Base-by-base conservation (phyloP, 2,797 vertebrate species). In the Hybognathus amarus region DNA sequence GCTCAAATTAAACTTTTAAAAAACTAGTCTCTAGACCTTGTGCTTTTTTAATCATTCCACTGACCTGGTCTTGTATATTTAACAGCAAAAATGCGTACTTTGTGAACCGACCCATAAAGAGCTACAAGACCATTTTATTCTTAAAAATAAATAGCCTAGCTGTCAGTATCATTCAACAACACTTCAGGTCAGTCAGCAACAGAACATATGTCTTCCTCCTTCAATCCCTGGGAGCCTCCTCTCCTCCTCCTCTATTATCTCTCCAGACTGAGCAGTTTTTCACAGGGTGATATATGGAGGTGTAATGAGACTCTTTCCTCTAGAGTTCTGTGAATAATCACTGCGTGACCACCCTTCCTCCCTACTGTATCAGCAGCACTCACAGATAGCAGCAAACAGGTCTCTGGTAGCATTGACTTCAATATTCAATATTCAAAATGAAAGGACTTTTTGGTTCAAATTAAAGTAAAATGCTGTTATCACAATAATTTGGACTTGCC, bases 281-380 rank as follows among this genome's bases (percentile, higher is more conserved):
- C 89, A 90, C 89, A 91, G 91, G 91, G 91, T 90, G 91, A 93
- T 89, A 83, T 83, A 90, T 89, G 90, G 79, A 73, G 88, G 87
- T 90, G 90, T 94, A 93, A 94, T 94, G 91, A 93, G 89, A 85
- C 87, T 88, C 89, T 91, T 89, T 89, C 90, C 89, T 92, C 91
- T 90, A 92, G 92, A 92, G 91, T 87, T 90, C 79, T 86, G 75
- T 69, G 91, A n/a, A 94, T 91, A 93, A 81, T 80, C 85, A 82
- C 88, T n/a, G 88, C 83, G 88, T 83, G 91, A 87, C 73, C 85
- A 79, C 93, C 93, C 90, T 90, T 93, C 93, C 93, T 95, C 92
- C 91, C 93, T 89, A 86, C 79, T 94, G 93, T 91, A 92, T 73
- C 83, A 56, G 84, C 92, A 91, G n/a, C 91, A 87, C 40, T 75